Evolutionary conservation across 2,113 vertebrate genomes (phyloP).

Genomic region (Tichodroma muraria): DNA sequence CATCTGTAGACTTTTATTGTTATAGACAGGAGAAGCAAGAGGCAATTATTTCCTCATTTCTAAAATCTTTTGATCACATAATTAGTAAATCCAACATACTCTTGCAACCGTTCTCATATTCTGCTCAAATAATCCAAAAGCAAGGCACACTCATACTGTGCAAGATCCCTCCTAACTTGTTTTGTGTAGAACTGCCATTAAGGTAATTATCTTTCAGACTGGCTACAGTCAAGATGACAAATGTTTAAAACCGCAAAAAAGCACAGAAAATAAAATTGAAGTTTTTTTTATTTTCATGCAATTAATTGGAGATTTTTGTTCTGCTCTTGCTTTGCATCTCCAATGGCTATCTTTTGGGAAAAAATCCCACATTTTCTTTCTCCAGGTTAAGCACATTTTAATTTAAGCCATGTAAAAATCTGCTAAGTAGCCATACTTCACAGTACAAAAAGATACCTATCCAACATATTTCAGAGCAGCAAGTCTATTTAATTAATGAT

Average conservation of each 20-base stretch:
- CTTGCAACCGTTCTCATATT: background rate
- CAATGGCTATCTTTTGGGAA: rapidly evolving
- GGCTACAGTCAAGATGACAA: background rate
- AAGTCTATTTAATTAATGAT: background rate
- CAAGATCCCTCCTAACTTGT: background rate
- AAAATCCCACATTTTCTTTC: background rate
- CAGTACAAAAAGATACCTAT: background rate
- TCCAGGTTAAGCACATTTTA: background rate
- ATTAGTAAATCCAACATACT: background rate
- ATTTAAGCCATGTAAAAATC: background rate
- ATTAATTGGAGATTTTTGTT: background rate
- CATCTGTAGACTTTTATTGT: background rate
- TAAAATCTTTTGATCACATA: background rate
- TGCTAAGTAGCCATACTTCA: background rate
- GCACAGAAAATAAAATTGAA: background rate
- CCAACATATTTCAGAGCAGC: background rate
- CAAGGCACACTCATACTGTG: background rate
- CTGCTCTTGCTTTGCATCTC: background rate
- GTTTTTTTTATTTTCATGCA: background rate
- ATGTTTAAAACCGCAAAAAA: background rate
- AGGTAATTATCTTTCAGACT: background rate
- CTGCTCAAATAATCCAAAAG: background rate
- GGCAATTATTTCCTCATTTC: background rate
- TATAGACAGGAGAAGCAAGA: background rate
- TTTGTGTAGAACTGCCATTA: background rate